phyloP scores from a whole-genome alignment of 2,113 vertebrate genomes.

The Scomber japonicus region DNA sequence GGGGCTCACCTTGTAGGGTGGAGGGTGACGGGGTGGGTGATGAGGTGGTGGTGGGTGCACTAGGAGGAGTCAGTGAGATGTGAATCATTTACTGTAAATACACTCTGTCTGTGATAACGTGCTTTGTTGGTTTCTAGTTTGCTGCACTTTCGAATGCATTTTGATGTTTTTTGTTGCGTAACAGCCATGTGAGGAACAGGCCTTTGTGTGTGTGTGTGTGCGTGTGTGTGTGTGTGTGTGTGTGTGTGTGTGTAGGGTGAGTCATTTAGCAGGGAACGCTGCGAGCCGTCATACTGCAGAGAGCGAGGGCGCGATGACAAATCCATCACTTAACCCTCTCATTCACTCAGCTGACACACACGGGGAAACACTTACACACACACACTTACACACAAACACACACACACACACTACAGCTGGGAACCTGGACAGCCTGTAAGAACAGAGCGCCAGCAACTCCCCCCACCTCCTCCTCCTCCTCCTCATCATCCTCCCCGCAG shows the following conservation, averaged over 20 bases:
- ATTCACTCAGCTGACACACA: constrained; percentile 61
- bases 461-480: background rate
- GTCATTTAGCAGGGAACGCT: constrained; percentile 47
- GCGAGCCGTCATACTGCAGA: constrained; percentile 49
- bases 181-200: constrained; percentile 21
- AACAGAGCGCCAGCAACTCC: background rate
- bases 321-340: constrained; percentile 77
- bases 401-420: constrained; percentile 37
- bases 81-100: constrained; percentile 23
- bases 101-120: background rate
- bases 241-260: constrained; percentile 25
- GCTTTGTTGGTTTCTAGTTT: background rate
- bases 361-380: constrained; percentile 46
- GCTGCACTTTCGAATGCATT: background rate
- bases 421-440: constrained; percentile 18
- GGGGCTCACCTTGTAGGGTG: constrained; percentile 60
- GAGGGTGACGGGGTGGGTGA: constrained; percentile 3
- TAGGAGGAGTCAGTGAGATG: constrained; percentile 26
- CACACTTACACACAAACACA: background rate
- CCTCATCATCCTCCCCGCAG: background rate
- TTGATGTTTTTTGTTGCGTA: background rate
- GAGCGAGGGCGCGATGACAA: constrained; percentile 64
- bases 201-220: constrained; percentile 2
- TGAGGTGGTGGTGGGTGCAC: background rate
- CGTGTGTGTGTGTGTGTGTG: constrained; percentile 2